Conservation (phyloP, 2,113 vertebrate genomes). For the Engraulis encrasicolus region DNA sequence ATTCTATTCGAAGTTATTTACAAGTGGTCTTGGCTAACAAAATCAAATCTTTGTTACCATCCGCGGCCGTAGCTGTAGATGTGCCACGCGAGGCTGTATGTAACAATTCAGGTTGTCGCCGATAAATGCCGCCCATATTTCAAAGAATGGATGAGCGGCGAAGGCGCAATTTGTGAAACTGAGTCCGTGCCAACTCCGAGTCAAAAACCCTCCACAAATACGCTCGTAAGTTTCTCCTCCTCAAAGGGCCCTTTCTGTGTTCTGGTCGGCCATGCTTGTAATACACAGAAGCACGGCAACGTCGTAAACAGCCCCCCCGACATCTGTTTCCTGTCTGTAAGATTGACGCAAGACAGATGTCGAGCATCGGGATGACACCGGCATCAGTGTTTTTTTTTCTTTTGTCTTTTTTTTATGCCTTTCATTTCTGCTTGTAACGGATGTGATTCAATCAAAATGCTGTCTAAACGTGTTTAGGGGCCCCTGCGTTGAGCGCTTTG, state of each 20-base stretch:
- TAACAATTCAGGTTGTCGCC: not conserved
- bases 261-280: not conserved
- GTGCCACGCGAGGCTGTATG: not conserved
- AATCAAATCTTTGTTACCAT: not conserved
- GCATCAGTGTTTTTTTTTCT: not conserved
- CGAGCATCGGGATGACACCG: not conserved
- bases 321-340: conserved; percentile 16
- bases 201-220: not conserved
- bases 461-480: not conserved
- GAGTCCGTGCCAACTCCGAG: not conserved
- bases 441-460: not conserved
- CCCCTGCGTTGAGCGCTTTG: not conserved
- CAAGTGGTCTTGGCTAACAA: not conserved
- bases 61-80: too few relatives aligned
- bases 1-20: not conserved
- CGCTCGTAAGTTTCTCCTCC: not conserved
- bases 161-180: not conserved
- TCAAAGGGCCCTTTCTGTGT: not conserved
- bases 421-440: not conserved
- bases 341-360: conserved; percentile 4
- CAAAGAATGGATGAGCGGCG: not conserved
- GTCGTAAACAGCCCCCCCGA: not conserved
- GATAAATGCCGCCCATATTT: not conserved
- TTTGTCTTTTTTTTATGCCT: not conserved
- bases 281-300: not conserved